A percentile compares a stretch with the other conserved stretches of the same genome.
Evolutionary conservation across 2,888 invertebrate species (phyloP).

Genomic region (Drosophila nr. fundita): DNA sequence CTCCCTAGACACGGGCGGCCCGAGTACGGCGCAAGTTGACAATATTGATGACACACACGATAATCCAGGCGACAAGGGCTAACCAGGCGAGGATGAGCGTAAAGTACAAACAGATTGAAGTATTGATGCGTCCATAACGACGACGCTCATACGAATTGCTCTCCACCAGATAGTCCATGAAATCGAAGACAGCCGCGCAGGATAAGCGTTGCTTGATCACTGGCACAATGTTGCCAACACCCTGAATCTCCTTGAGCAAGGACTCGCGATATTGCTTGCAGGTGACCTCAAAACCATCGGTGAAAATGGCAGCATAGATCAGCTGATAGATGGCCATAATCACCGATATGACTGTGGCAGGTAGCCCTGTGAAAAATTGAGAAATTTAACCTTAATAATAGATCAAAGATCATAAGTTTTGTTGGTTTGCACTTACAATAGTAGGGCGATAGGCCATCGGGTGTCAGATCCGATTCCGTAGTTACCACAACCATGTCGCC

Average conservation of each 20-base stretch:
- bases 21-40: slow-evolving; percentile 85
- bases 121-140: slow-evolving; percentile 90
- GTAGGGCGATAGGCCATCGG: slow-evolving; percentile 87
- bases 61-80: slow-evolving; percentile 87
- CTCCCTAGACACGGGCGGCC: slow-evolving; percentile 76
- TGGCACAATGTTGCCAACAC: slow-evolving; percentile 84
- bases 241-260: slow-evolving; percentile 87
- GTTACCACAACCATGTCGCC: slow-evolving; percentile 89
- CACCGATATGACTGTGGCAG: slow-evolving; percentile 87
- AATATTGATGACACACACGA: slow-evolving; percentile 86
- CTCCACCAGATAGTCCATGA: slow-evolving; percentile 93
- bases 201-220: slow-evolving; percentile 86
- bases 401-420: not conserved
- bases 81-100: slow-evolving; percentile 89
- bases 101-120: slow-evolving; percentile 88
- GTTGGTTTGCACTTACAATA: slow-evolving; percentile 85
- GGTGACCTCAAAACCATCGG: slow-evolving; percentile 91
- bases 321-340: slow-evolving; percentile 89
- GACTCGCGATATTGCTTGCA: slow-evolving; percentile 90
- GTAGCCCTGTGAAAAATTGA: slow-evolving; percentile 86
- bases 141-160: slow-evolving; percentile 88
- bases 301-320: slow-evolving; percentile 88
- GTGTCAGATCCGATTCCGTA: slow-evolving; percentile 87
- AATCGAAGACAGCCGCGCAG: slow-evolving; percentile 92
- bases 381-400: not conserved